Conservation (phyloP, 2,797 vertebrate genomes). For the Lepus oiostolus region DNA sequence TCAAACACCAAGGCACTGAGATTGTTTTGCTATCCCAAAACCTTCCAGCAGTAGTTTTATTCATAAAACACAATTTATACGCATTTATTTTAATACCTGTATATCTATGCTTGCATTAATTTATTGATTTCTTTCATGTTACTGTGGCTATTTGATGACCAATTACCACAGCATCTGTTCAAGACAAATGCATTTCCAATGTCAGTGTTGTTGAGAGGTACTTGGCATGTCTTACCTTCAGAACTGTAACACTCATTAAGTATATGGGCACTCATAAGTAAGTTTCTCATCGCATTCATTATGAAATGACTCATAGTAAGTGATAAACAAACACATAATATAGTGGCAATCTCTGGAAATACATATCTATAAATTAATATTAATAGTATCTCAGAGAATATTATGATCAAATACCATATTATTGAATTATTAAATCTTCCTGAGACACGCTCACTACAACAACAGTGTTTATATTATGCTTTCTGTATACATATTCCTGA, state of each 20-base stretch:
- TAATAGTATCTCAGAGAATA: conserved; percentile 76
- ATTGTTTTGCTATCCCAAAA: not conserved
- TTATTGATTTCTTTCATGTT: conserved; percentile 54
- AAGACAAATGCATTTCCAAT: conserved; percentile 82
- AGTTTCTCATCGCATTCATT: conserved; percentile 81
- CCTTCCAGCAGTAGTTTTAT: not conserved
- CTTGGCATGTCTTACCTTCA: conserved; percentile 79
- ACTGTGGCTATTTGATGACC: conserved; percentile 61
- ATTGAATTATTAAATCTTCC: conserved; percentile 57
- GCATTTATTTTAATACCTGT: not conserved
- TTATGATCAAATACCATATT: conserved; percentile 51
- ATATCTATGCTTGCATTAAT: not conserved
- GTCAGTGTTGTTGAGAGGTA: conserved; percentile 73
- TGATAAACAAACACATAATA: conserved; percentile 74
- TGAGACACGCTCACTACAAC: conserved; percentile 65
- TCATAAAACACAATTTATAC: not conserved
- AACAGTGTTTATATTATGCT: conserved; percentile 23
- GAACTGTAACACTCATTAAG: conserved; percentile 77
- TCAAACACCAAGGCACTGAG: not conserved
- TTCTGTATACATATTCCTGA: not conserved
- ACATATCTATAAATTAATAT: conserved; percentile 77
- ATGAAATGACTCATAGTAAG: conserved; percentile 78
- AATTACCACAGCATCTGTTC: conserved; percentile 67
- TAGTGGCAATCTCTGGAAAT: conserved; percentile 79
- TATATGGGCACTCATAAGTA: conserved; percentile 63